Evolutionary conservation across 1,140 invertebrate species (phyloP), one percentile per base, ranked within the genome.

Genomic region (Drosophila melanica): DNA sequence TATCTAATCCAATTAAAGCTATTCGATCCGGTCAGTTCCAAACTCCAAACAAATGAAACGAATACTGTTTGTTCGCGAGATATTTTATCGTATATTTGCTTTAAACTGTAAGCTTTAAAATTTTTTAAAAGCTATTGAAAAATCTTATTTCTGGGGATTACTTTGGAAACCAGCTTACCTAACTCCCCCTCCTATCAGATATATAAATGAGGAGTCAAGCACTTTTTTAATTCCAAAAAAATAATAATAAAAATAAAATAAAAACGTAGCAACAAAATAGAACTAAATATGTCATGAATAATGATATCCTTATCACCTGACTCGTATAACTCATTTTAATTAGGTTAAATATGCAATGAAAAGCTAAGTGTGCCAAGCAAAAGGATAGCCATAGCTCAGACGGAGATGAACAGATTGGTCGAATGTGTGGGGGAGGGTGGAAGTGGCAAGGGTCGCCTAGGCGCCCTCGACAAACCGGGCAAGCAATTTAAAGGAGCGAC

Each of bases 271-370:
- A 57, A 39, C 59, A 23, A n/a, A n/a, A n/a, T 35, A 45, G 55
- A 51, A 82, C 50, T 71, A 66, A 68, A 81, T 48, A 81, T 67
- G 75, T 86, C 78, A 81, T 72, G 67, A 79, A 79, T 76, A 59
- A 73, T 77, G 67, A 65, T 12, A 12, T 63, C 70, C 39, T 59
- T 51, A 12, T 51, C 66, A 76, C 70, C 78, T 81, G 78, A 54
- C 63, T 76, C 67, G 59, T 72, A 69, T 81, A 81, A 86, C 75
- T 86, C 82, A 86, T 87, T 79, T 82, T 86, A 86, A 86, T 86
- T 86, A 82, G 82, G 79, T 87, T 87, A 82, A 87, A 86, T 87
- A 82, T 86, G 82, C 79, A 81, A 77, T 65, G 71, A 60, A 81
- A 75, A 82, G 63, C 71, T 69, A 81, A 81, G 79, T 81, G 70